Conservation (phyloP, 1,140 invertebrate species). For the Rhizoglyphus robini region DNA sequence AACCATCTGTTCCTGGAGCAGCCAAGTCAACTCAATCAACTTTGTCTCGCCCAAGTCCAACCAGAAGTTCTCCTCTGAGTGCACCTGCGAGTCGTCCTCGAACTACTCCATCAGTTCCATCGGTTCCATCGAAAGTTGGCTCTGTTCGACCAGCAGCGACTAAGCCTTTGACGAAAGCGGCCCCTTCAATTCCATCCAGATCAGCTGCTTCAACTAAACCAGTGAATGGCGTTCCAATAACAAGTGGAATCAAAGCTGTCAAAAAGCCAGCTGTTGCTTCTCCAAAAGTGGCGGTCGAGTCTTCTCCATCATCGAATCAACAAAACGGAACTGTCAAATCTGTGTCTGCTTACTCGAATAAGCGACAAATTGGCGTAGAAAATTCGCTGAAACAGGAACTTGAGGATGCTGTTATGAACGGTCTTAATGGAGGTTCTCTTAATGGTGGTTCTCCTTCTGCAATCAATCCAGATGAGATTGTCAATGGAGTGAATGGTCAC, state of each 20-base stretch:
- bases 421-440: not conserved
- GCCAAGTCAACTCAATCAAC: too few relatives aligned
- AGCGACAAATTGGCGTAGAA: constrained; percentile 3
- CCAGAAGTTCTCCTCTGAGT: too few relatives aligned
- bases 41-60: too few relatives aligned
- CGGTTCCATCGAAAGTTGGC: not conserved
- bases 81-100: not conserved
- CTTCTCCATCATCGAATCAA: not conserved
- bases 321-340: not conserved
- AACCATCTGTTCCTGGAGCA: too few relatives aligned
- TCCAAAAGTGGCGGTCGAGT: not conserved
- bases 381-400: constrained; percentile 17
- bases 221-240: not conserved
- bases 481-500: too few relatives aligned
- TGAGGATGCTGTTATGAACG: constrained; percentile 3
- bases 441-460: too few relatives aligned
- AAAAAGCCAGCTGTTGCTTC: not conserved
- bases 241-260: constrained; percentile 1
- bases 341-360: not conserved
- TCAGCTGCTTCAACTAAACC: not conserved
- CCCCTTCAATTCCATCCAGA: not conserved
- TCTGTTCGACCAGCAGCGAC: not conserved
- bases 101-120: not conserved
- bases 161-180: not conserved
- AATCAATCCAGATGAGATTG: too few relatives aligned